Evolutionary conservation across 2,888 invertebrate species (phyloP).

Genomic region (Xestoiulus laeticollis): DNA sequence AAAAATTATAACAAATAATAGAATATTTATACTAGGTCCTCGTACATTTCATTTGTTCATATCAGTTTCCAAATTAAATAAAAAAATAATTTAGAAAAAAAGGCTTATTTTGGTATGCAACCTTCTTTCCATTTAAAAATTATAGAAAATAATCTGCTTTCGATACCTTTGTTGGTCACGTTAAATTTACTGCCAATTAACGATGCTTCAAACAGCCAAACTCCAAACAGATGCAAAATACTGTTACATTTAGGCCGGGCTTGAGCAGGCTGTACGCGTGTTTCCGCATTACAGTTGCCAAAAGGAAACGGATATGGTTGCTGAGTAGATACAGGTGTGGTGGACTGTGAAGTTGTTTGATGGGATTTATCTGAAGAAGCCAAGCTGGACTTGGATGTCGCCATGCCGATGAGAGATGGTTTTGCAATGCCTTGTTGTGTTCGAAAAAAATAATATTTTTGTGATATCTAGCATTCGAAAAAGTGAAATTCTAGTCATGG

Average conservation of each 20-base stretch:
- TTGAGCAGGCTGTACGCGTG: slow-evolving; percentile 61
- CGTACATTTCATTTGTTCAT: no score
- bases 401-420: slow-evolving; percentile 80
- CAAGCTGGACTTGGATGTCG: slow-evolving; percentile 60
- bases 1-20: no score
- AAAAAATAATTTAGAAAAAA: no score
- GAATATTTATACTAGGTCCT: no score
- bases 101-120: no score
- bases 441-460: background rate
- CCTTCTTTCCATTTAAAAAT: no score
- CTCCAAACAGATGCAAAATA: slow-evolving; percentile 92
- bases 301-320: slow-evolving; percentile 51
- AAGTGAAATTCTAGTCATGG: background rate
- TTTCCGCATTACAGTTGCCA: slow-evolving; percentile 66
- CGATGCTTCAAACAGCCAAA: slow-evolving; percentile 96
- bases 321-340: slow-evolving; percentile 52
- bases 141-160: background rate
- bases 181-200: slow-evolving; percentile 80
- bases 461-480: background rate
- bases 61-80: no score
- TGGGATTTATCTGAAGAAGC: slow-evolving; percentile 56
- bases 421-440: slow-evolving; percentile 69
- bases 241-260: slow-evolving; percentile 91
- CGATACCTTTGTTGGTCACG: background rate
- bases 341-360: background rate